A percentile compares a stretch with the other conserved stretches of the same genome.
phyloP scores from a whole-genome alignment of 2,888 invertebrate genomes.

The Vesta saturnalis region DNA sequence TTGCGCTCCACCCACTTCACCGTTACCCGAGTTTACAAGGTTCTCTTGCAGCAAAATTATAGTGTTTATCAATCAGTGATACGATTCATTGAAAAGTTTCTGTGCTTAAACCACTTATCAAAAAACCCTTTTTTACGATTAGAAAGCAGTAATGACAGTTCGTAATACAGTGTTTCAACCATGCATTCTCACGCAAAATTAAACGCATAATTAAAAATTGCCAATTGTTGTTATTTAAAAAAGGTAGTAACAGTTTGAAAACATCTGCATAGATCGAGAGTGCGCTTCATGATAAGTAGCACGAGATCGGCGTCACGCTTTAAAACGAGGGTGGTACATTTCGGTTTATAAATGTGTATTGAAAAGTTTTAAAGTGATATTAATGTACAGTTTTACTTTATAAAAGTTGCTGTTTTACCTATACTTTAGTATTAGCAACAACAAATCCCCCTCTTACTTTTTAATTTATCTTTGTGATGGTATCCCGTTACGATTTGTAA shows the following conservation, averaged over 20 bases:
- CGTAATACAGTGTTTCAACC: too few relatives aligned
- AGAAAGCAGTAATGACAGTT: too few relatives aligned
- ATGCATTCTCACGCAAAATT: too few relatives aligned
- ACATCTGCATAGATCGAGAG: slow-evolving; percentile 31
- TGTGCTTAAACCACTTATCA: too few relatives aligned
- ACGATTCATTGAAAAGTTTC: too few relatives aligned
- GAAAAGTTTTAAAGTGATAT: neutral
- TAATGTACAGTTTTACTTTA: neutral
- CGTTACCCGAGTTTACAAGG: slow-evolving; percentile 42
- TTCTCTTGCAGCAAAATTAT: slow-evolving; percentile 43
- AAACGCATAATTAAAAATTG: neutral
- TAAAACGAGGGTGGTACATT: slow-evolving; percentile 11
- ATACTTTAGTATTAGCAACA: too few relatives aligned
- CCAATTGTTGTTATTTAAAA: slow-evolving; percentile 21
- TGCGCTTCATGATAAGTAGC: slow-evolving; percentile 32
- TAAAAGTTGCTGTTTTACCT: too few relatives aligned
- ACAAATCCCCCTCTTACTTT: too few relatives aligned
- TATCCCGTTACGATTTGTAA: too few relatives aligned
- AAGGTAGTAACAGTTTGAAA: slow-evolving; percentile 33
- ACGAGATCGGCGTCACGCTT: slow-evolving; percentile 20
- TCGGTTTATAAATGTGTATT: slow-evolving; percentile 3
- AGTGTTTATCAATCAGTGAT: slow-evolving; percentile 37
- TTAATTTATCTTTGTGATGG: too few relatives aligned
- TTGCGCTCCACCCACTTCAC: slow-evolving; percentile 46
- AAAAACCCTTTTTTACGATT: too few relatives aligned